Base-by-base conservation (phyloP, 2,888 invertebrate genomes). In the Mycogona germanica region DNA sequence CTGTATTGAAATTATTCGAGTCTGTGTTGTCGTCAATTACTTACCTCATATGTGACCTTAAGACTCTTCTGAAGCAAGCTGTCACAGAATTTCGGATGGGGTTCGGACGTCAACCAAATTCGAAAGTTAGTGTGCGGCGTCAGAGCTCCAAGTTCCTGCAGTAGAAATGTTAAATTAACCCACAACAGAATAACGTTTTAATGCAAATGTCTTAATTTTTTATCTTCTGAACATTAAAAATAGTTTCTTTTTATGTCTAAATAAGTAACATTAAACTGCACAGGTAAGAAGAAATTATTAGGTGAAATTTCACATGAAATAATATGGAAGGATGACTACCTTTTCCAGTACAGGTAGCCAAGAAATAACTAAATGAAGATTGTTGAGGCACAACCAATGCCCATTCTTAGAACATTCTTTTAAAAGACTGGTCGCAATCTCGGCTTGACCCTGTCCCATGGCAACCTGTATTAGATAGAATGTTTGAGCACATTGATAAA, bases 101-200 rank as follows among this genome's bases (percentile, higher is more conserved):
- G 80, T 69, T 95, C 92, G 1, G 87, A 81, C 6, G 91, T 81
- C 56, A 95, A 73, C 92, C 92, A 93, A 35, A 95, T 71, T 26
- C 82, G 74, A 68, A 87, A 87, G 51, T 76, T 75, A 23, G 66
- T 63, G 59, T 73, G 68, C 1, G 70, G 70, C 61, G 75, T 66
- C 32, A 74, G 62, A 0, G 64, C 62, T 55, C 71, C 75, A n/a
- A 84, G 67, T 64, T 80, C 78, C 66, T 73, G 58, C 5, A 65
- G 62, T 45, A 60, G n/a, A 32, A 12, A 12, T n/a, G n/a, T 32
- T 32, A 32, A 32, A 32, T 12, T 32, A n/a, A 32, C 17, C 9
- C n/a, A n/a, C n/a, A n/a, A n/a, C n/a, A n/a, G n/a, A n/a, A n/a
- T n/a, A n/a, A n/a, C n/a, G n/a, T n/a, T n/a, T n/a, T n/a, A n/a